Base-by-base conservation (phyloP, 2,888 invertebrate species). In the Flexamia atlantica region DNA sequence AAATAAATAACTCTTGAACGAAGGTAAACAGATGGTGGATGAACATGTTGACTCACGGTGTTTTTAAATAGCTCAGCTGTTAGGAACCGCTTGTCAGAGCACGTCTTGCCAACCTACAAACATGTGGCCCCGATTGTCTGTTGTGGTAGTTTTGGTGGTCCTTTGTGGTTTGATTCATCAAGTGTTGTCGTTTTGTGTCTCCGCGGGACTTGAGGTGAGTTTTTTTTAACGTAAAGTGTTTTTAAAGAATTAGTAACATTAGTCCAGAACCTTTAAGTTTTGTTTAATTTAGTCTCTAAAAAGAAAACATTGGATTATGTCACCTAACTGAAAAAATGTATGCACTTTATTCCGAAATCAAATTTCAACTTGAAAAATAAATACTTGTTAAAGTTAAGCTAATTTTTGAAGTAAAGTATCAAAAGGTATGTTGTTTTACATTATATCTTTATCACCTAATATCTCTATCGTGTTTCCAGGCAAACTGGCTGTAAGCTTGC, bases 51-150 rank as follows among this genome's bases (percentile, higher is more conserved):
- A 30, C 28, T 28, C 64, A 30, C 64, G 2, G 64, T 28, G 64
- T 28, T 64, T 64, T 64, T 64, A 64, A 64, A 64, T 64, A 64
- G 64, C 9, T 23, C 64, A 64, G 64, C 64, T 64, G 64, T 64
- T 64, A 64, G 30, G 30, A 28, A 10, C 64, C 64, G 64, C 64
- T 23, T 30, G 64, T 28, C 30, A 30, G 64, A 53, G 25, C 64
- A 28, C 28, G 64, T 64, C 64, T 28, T 28, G 28, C 64, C 64
- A 64, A 64, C 28, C 64, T 30, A 64, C 64, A 64, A 64, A 25
- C 64, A 64, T 64, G 64, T 64, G 64, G 64, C 64, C 64, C 28
- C 28, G 25, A 64, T 64, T 64, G 30, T 64, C 64, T 64, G 64
- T 28, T 25, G 64, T 64, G 64, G 28, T 64, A n/a, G 14, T 64